phyloP scores from a whole-genome alignment of 2,888 invertebrate genomes.

The Phaonia tiefii region DNA sequence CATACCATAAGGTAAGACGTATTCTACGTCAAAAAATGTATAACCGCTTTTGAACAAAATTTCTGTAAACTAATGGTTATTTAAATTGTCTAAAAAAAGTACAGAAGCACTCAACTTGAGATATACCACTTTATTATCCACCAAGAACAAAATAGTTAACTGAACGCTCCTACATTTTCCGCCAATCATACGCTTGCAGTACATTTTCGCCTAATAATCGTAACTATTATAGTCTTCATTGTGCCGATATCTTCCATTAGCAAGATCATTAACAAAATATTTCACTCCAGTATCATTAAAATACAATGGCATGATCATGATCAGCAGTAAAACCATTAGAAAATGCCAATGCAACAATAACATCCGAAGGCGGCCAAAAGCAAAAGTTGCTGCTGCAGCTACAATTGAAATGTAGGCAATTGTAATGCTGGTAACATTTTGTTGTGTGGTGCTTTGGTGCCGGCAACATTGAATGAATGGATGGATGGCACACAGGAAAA shows the following conservation, averaged over 20 bases:
- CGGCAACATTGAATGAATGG: conserved; percentile 14
- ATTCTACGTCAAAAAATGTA: too few relatives aligned
- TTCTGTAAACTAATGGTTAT: too few relatives aligned
- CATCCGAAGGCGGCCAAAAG: conserved; percentile 57
- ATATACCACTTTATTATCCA: too few relatives aligned
- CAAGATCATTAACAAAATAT: conserved; percentile 59
- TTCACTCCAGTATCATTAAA: conserved; percentile 53
- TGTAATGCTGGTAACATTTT: conserved; percentile 17
- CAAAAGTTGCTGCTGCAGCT: conserved; percentile 42
- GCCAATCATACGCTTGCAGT: not conserved
- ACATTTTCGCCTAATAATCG: not conserved
- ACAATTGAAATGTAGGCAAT: conserved; percentile 12
- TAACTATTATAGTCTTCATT: not conserved
- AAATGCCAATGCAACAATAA: conserved; percentile 57
- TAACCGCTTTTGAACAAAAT: too few relatives aligned
- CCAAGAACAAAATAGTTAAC: too few relatives aligned
- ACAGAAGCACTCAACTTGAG: too few relatives aligned
- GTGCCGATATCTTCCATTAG: conserved; percentile 31
- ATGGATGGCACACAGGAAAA: conserved; percentile 72
- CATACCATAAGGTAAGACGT: too few relatives aligned
- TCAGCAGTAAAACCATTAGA: conserved; percentile 54
- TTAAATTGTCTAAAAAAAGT: too few relatives aligned
- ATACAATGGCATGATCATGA: conserved; percentile 56
- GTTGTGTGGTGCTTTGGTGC: not conserved
- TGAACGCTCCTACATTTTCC: too few relatives aligned